Evolutionary conservation across 2,888 invertebrate genomes (phyloP).

Genomic region (Listrodromus nycthemerus): DNA sequence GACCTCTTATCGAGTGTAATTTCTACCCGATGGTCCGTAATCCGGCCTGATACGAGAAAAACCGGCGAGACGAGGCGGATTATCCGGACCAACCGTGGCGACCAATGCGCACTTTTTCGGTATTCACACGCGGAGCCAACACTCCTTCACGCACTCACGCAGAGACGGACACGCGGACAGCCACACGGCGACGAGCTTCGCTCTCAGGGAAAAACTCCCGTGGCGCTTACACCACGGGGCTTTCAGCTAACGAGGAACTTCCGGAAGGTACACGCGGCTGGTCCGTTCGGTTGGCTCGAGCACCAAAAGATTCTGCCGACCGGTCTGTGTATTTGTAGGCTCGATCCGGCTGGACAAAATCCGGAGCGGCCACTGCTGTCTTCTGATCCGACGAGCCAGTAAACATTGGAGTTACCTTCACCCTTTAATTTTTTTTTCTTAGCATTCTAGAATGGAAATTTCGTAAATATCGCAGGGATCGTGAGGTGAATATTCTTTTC

Average conservation of each 20-base stretch:
- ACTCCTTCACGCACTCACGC: slow-evolving; percentile 1
- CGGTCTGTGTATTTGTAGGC: slow-evolving; percentile 18
- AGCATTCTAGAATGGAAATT: neutral
- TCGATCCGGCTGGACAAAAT: slow-evolving; percentile 7
- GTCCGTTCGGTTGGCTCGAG: slow-evolving; percentile 30
- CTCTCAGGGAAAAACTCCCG: neutral
- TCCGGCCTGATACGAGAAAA: slow-evolving; percentile 20
- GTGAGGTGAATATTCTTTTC: neutral
- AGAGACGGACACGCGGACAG: neutral
- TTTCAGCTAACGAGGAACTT: slow-evolving; percentile 51
- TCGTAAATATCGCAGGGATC: neutral
- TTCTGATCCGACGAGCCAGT: neutral
- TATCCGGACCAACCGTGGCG: slow-evolving; percentile 2
- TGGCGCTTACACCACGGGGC: slow-evolving; percentile 39
- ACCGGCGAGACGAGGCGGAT: neutral
- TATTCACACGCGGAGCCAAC: neutral
- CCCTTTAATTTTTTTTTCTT: neutral
- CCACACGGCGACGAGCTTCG: slow-evolving; percentile 18
- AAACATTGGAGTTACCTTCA: neutral
- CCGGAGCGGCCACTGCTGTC: neutral
- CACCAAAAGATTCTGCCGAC: slow-evolving; percentile 37
- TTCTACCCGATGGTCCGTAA: neutral
- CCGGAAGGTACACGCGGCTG: slow-evolving; percentile 48
- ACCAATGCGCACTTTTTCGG: slow-evolving; percentile 20
- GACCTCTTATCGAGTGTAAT: neutral